A percentile compares a stretch with the other conserved stretches of the same genome.
These are phyloP conservation scores for Samia ricini DNA, from an alignment of 1,140 invertebrate species.

Conservation along the genomic window DNA sequence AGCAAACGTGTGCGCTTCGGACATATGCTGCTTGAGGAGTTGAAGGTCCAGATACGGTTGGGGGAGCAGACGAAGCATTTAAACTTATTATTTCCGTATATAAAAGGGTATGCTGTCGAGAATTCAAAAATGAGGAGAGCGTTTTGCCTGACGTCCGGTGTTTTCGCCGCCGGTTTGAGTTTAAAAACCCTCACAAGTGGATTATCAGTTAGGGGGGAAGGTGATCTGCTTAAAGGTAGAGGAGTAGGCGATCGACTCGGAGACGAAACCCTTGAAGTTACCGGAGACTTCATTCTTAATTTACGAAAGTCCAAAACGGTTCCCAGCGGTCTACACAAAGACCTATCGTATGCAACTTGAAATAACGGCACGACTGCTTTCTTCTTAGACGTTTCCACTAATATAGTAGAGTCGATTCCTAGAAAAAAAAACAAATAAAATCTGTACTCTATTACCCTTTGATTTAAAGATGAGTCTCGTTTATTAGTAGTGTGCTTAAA, in stretches of 20 bases:
- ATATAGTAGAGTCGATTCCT: slow-evolving; percentile 40
- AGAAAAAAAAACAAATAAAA: slow-evolving; percentile 63
- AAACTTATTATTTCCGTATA: slow-evolving; percentile 65
- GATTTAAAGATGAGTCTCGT: too few relatives aligned
- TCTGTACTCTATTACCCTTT: background rate
- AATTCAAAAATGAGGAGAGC: slow-evolving; percentile 60
- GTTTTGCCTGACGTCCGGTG: slow-evolving; percentile 52
- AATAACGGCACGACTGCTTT: slow-evolving; percentile 70
- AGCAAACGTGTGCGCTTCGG: slow-evolving; percentile 45
- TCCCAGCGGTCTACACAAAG: slow-evolving; percentile 59
- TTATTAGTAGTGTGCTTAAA: too few relatives aligned
- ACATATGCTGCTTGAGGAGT: slow-evolving; percentile 53
- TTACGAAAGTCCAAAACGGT: slow-evolving; percentile 54
- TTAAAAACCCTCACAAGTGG: slow-evolving; percentile 8
- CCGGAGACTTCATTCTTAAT: slow-evolving; percentile 25
- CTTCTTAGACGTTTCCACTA: background rate
- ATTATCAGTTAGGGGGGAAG: slow-evolving; percentile 21
- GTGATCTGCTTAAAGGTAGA: slow-evolving; percentile 18
- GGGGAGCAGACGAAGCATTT: slow-evolving; percentile 64
- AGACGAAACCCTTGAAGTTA: slow-evolving; percentile 14
- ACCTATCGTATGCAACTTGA: slow-evolving; percentile 67
- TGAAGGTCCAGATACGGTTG: slow-evolving; percentile 53
- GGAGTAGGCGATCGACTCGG: slow-evolving; percentile 53
- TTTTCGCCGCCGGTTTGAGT: slow-evolving; percentile 29
- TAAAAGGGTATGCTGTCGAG: slow-evolving; percentile 62